phyloP scores from a whole-genome alignment of 2,888 invertebrate genomes.

The Acronicta psi region DNA sequence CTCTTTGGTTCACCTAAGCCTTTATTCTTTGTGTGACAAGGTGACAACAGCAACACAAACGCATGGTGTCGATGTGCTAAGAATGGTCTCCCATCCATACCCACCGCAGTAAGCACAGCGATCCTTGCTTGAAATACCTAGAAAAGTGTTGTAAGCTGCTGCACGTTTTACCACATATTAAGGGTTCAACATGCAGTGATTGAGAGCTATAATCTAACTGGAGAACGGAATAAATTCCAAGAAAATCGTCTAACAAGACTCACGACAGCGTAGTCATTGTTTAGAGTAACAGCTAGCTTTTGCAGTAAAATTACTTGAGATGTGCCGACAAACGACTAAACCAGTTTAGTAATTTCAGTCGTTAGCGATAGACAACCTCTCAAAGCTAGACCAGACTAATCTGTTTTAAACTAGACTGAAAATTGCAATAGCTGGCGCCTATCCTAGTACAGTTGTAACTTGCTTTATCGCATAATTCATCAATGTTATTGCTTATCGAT shows the following conservation, averaged over 20 bases:
- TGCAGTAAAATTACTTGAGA: constrained; percentile 35
- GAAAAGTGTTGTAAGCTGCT: too few relatives aligned
- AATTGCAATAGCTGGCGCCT: constrained; percentile 6
- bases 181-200: constrained; percentile 25
- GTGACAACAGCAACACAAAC: too few relatives aligned
- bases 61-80: too few relatives aligned
- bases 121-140: too few relatives aligned
- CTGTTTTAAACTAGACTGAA: constrained; percentile 31
- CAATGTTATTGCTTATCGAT: constrained; percentile 37
- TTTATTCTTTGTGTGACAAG: too few relatives aligned
- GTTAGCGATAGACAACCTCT: constrained; percentile 43
- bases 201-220: constrained; percentile 35
- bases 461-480: too few relatives aligned
- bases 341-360: constrained; percentile 45
- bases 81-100: too few relatives aligned
- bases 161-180: too few relatives aligned
- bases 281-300: constrained; percentile 27
- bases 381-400: constrained; percentile 32
- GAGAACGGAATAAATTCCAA: constrained; percentile 30
- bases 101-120: too few relatives aligned
- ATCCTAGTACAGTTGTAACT: too few relatives aligned
- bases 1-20: too few relatives aligned
- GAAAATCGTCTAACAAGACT: constrained; percentile 34
- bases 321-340: constrained; percentile 33
- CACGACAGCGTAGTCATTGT: constrained; percentile 39